Evolutionary conservation across 1,140 invertebrate genomes (phyloP), one percentile per base, ranked within the genome.

Genomic region (Zaprionus vittiger): DNA sequence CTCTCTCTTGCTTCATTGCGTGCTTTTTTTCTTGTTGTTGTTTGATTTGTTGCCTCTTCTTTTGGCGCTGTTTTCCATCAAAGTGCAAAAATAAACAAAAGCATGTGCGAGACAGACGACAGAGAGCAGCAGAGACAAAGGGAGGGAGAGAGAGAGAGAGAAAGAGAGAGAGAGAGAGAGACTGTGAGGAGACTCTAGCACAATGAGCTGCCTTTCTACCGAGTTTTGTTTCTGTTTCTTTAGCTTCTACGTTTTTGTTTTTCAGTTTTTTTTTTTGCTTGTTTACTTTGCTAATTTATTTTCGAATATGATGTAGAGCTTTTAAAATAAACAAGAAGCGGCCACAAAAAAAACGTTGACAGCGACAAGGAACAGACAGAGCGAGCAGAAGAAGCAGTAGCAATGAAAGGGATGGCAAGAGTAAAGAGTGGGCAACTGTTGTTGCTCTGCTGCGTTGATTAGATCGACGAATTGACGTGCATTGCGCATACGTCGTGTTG

Each of bases 221-320:
- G 31, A 77, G 81, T 57, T 52, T 72, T 31, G 11, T 28, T 52
- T 60, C 11, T 47, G 22, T 47, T 54, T 34, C 20, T 52, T 14
- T 44, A 20, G 17, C 47, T 11, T 49, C 6, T 47, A n/a, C 26
- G 22, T 37, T 22, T 34, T 65, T 34, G n/a, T 34, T 54, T 20
- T 37, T 81, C 70, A 11, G 14, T 49, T 47, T 57, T 49, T 47
- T 49, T 47, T 57, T 78, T 83, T 37, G 75, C 76, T 81, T 86
- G 79, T 85, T 85, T 86, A 81, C 73, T 83, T 89, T 83, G 81
- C 81, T 89, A 89, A 89, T 90, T 89, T 89, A 89, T 87, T 87
- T 87, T 87, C 78, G 84, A 87, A 87, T 83, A 87, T 87, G 84
- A 87, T 89, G 83, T 87, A 87, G 83, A 87, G 84, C 84, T 87